Conservation (phyloP, 2,888 invertebrate genomes). For the Tupiocoris notatus region DNA sequence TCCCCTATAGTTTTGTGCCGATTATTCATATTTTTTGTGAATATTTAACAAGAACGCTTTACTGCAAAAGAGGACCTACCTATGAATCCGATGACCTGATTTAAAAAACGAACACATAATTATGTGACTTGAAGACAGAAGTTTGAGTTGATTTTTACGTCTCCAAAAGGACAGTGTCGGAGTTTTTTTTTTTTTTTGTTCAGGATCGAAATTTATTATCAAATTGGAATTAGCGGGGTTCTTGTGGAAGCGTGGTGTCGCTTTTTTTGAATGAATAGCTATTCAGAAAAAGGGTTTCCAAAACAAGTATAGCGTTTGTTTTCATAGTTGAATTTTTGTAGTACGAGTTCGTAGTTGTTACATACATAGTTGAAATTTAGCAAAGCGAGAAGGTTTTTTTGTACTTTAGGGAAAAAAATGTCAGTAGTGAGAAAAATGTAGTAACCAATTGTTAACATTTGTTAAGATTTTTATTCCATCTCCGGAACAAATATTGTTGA, state of each 20-base stretch:
- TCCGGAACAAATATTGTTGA: no score
- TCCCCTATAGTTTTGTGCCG: not conserved
- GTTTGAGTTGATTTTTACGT: no score
- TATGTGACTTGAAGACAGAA: no score
- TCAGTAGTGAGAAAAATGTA: constrained; percentile 28
- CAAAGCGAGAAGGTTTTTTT: constrained; percentile 11
- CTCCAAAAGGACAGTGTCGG: no score
- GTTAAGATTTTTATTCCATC: not conserved
- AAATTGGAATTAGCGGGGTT: no score
- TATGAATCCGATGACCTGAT: no score
- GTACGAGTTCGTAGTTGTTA: not conserved
- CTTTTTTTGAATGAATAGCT: no score
- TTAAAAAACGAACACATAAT: no score
- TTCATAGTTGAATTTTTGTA: constrained; percentile 9
- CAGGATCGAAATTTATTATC: no score
- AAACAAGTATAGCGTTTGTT: not conserved
- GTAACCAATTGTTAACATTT: constrained; percentile 32
- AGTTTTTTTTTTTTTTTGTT: no score
- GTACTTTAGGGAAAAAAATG: constrained; percentile 24
- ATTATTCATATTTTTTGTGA: not conserved
- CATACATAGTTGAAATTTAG: not conserved
- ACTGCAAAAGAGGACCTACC: not conserved
- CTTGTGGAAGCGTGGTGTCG: no score
- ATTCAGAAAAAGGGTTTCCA: no score
- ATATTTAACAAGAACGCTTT: not conserved